These are phyloP conservation scores for Iselma pallidipennis DNA, from an alignment of 2,888 invertebrate genomes.

Conservation along the genomic window DNA sequence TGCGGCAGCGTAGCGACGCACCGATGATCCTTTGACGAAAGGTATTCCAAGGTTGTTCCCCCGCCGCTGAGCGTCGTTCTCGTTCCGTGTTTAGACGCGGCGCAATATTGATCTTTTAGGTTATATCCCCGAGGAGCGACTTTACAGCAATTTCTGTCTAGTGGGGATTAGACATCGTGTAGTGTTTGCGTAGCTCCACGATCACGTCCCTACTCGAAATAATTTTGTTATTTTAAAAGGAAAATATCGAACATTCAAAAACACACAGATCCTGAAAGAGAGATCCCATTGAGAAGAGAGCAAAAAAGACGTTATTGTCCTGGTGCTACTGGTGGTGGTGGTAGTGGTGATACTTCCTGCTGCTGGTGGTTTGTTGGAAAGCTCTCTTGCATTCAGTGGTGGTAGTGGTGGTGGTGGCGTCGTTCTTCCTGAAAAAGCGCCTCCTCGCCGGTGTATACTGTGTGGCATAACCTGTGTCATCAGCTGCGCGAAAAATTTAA, in stretches of 20 bases:
- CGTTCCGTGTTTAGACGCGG: conserved; percentile 30
- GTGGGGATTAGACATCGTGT: conserved; percentile 36
- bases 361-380: neutral
- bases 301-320: no score
- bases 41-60: neutral
- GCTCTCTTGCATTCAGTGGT: neutral
- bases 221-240: neutral
- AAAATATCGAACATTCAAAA: no score
- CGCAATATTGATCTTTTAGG: conserved; percentile 53
- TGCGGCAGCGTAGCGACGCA: no score
- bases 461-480: conserved; percentile 36
- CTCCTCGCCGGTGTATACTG: conserved; percentile 33
- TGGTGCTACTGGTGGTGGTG: no score
- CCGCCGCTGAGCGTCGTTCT: conserved; percentile 14
- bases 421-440: conserved; percentile 11
- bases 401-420: neutral
- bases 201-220: conserved; percentile 5
- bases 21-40: neutral
- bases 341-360: no score
- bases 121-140: conserved; percentile 51
- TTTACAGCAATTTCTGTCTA: conserved; percentile 37
- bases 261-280: no score
- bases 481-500: conserved; percentile 19
- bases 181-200: conserved; percentile 17
- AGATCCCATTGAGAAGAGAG: no score